Evolutionary conservation across 2,888 invertebrate species (phyloP).

Genomic region (Nysson spinosus): DNA sequence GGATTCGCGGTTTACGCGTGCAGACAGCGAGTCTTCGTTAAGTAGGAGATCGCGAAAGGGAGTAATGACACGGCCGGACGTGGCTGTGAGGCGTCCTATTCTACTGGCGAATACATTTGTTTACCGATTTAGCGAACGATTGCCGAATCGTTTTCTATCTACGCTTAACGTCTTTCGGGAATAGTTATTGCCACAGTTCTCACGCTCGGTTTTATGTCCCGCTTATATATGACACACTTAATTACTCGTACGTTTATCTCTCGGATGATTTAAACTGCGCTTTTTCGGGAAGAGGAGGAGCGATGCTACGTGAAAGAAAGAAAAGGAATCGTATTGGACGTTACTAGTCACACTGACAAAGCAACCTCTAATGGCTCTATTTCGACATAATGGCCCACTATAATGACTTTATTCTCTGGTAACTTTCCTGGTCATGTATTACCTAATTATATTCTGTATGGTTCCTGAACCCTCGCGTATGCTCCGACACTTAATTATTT

Average conservation of each 20-base stretch:
- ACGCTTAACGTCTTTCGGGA: constrained; percentile 22
- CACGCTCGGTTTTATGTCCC: constrained; percentile 17
- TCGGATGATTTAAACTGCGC: constrained; percentile 17
- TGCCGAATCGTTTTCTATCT: constrained; percentile 40
- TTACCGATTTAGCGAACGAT: constrained; percentile 65
- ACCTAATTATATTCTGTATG: too few relatives aligned
- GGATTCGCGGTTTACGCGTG: constrained; percentile 53
- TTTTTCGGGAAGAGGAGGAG: constrained; percentile 16
- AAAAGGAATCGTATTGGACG: too few relatives aligned
- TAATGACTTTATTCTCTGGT: too few relatives aligned
- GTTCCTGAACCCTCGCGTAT: too few relatives aligned
- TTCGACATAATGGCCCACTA: too few relatives aligned
- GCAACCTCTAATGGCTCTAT: too few relatives aligned
- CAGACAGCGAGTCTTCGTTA: constrained; percentile 55
- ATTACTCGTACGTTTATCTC: constrained; percentile 33
- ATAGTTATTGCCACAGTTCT: constrained; percentile 29
- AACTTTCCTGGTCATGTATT: too few relatives aligned
- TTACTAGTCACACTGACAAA: too few relatives aligned
- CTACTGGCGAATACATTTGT: constrained; percentile 69
- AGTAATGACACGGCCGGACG: constrained; percentile 73
- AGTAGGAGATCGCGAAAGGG: constrained; percentile 73
- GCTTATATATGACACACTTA: constrained; percentile 26
- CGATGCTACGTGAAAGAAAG: too few relatives aligned
- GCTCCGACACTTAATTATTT: too few relatives aligned
- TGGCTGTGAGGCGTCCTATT: constrained; percentile 65